Base-by-base conservation (phyloP, 2,797 vertebrate genomes). In the Anguilla pacifica region DNA sequence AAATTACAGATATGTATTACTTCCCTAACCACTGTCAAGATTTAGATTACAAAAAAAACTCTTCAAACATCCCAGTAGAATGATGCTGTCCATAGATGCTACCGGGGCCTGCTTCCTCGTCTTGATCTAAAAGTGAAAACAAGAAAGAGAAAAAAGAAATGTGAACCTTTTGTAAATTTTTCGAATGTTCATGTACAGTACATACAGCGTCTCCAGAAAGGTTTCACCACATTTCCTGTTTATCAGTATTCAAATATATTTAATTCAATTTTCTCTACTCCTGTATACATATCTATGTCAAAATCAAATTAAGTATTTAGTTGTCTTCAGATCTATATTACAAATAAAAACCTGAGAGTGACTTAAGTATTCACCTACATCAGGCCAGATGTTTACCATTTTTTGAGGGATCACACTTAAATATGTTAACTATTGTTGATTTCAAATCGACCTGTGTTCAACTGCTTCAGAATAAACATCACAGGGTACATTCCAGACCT, bases 71-170 rank as follows among this genome's bases (percentile, higher is more conserved):
- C 51, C 51, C 51, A 55, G 82, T 9, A 51, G 5, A 17, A 67
- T 15, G 64, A 67, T 28, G 82, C 28, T 15, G 3, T 84, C 51
- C n/a, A 57, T 86, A 91, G 91, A 88, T 85, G 70, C 91, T 96
- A 95, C 88, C 90, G 93, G 3, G 82, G 93, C 88, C 90, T 61
- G 89, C 86, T 96, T 90, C 94, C 96, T 91, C 87, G 86, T 86
- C 67, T 91, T 87, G 96, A 96, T 59, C 96, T 96, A 88, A 87
- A 4, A 61, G 59, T 83, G 39, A 43, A 43, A 43, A 43, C 39
- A 17, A 94, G 91, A 72, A 51, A 22, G 17, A 22, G 28, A 55
- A 10, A n/a, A 17, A 11, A 83, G 10, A 3, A 43, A 11, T 39
- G 15, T 43, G 11, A 35, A 9, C 25, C 6, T 67, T 67, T 67